phyloP scores from a whole-genome alignment of 2,113 vertebrate species.

The Lathamus discolor region DNA sequence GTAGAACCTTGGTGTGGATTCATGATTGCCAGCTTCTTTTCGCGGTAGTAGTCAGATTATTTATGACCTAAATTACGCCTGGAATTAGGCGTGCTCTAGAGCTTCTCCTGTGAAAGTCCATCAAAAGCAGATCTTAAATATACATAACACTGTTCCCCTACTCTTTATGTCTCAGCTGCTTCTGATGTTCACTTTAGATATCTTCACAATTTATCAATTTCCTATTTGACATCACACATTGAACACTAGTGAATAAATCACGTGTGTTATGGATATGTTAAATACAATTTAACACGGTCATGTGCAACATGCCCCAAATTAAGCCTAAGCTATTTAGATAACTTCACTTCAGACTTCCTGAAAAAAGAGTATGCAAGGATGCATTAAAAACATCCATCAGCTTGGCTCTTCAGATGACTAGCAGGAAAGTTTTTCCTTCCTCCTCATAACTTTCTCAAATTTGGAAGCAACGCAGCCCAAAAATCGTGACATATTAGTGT shows the following conservation, averaged over 20 bases:
- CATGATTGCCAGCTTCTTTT: neutral
- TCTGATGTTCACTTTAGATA: neutral
- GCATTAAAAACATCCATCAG: neutral
- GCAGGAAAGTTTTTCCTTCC: neutral
- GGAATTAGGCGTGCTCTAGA: neutral
- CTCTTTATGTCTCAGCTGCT: neutral
- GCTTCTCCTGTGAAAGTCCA: neutral
- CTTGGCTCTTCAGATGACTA: neutral
- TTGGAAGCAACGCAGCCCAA: neutral
- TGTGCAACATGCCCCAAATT: neutral
- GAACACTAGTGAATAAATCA: neutral
- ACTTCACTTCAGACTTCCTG: neutral
- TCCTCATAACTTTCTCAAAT: neutral
- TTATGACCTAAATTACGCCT: neutral
- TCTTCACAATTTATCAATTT: neutral
- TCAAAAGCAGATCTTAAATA: neutral
- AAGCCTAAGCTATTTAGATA: neutral
- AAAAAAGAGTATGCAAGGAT: neutral
- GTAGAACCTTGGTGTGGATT: neutral
- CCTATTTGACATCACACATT: neutral
- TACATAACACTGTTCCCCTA: neutral
- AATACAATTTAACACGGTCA: neutral
- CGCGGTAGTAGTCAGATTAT: neutral
- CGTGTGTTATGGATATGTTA: fast-evolving
- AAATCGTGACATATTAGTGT: neutral